A percentile compares a stretch with the other conserved stretches of the same genome.
phyloP scores from a whole-genome alignment of 2,888 invertebrate species.

The Tetragonisca angustula region DNA sequence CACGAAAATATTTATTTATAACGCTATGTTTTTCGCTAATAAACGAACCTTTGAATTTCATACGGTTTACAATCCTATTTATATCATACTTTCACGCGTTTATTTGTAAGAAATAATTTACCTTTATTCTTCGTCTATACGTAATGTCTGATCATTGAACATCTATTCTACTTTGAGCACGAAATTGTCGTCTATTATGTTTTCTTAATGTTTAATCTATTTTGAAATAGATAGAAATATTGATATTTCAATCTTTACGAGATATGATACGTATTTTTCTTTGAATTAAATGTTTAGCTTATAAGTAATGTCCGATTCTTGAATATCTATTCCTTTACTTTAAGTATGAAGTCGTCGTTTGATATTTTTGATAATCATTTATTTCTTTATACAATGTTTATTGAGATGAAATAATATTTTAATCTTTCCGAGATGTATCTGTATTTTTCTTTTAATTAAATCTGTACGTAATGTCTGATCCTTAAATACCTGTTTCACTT shows the following conservation, averaged over 20 bases:
- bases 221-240: too few species aligned
- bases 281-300: too few species aligned
- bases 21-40: not conserved
- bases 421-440: too few species aligned
- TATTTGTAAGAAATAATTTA: not conserved
- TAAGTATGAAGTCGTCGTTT: not conserved
- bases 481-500: not conserved
- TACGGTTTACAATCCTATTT: not conserved
- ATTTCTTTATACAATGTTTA: too few species aligned
- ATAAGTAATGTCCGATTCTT: not conserved
- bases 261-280: too few species aligned
- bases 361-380: not conserved
- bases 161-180: not conserved
- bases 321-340: not conserved
- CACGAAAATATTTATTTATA: constrained; percentile 1
- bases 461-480: not conserved
- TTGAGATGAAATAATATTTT: too few species aligned
- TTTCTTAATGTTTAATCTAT: too few species aligned
- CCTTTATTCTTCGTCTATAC: not conserved
- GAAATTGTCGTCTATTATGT: too few species aligned
- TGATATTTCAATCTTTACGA: too few species aligned
- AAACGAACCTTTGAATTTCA: not conserved
- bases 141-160: not conserved
- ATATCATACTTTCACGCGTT: not conserved
- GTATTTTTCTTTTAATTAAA: too few species aligned